phyloP scores from a whole-genome alignment of 2,113 vertebrate genomes.

The Chrysochloris asiatica region DNA sequence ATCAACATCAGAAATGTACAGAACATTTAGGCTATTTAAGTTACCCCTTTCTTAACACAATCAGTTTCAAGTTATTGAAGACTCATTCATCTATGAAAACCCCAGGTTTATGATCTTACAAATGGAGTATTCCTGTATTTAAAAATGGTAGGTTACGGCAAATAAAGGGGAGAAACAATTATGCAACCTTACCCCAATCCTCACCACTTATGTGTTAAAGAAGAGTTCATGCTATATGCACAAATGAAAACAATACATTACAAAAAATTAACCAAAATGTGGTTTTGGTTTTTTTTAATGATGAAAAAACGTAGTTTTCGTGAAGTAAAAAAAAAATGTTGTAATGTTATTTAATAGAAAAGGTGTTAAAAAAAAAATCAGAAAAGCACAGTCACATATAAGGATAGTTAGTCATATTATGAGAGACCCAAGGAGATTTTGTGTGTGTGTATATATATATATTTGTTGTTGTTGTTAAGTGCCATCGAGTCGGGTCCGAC shows the following conservation, averaged over 20 bases:
- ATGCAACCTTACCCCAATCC: background rate
- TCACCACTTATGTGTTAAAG: slow-evolving; percentile 18
- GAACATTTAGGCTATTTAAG: slow-evolving; percentile 27
- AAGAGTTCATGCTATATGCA: background rate
- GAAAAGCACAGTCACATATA: too few species aligned
- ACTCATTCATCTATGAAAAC: background rate
- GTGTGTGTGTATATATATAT: too few species aligned
- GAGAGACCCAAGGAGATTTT: background rate
- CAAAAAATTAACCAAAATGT: slow-evolving; percentile 9
- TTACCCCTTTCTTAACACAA: slow-evolving; percentile 16
- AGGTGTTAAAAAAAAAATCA: background rate
- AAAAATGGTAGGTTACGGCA: slow-evolving; percentile 25
- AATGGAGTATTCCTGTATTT: background rate
- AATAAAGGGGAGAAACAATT: background rate
- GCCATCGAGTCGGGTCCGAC: too few species aligned
- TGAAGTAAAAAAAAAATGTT: slow-evolving; percentile 41
- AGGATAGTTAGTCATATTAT: too few species aligned
- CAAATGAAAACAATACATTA: slow-evolving; percentile 50
- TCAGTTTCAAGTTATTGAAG: background rate
- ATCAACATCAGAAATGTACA: slow-evolving; percentile 29
- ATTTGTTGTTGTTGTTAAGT: too few species aligned
- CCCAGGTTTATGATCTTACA: background rate
- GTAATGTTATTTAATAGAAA: slow-evolving; percentile 24
- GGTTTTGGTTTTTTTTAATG: background rate
- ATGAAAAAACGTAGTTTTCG: slow-evolving; percentile 16